Evolutionary conservation across 1,140 invertebrate genomes (phyloP), one percentile per base, ranked within the genome.

Genomic region (Fopius arisanus): DNA sequence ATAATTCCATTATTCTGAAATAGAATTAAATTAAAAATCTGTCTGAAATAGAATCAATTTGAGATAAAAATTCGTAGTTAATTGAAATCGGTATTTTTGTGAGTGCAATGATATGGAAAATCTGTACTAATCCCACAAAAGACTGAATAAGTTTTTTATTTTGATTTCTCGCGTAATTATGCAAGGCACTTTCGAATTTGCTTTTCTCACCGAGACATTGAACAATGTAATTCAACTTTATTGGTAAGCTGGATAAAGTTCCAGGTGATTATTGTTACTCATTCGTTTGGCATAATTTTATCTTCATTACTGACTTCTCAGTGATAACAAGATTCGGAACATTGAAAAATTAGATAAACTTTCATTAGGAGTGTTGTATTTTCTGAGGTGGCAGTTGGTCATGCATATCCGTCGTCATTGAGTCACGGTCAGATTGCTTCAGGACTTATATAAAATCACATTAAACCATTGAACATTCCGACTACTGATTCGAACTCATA

Each of bases 391-490:
- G 54, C n/a, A 62, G 23, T 19, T 19, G 33, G 28, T n/a, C 28
- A 29, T 65, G 29, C 62, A 65, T 65, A 33, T 65, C 28, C 28
- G 28, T 5, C 21, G 54, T 62, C 54, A 62, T 65, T 19, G 62
- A 65, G 29, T 65, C 62, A 65, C 62, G 62, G 62, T 65, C 62
- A 65, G 28, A 4, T 16, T 65, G 16, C 29, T 65, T 16, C 28
- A 65, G n/a, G 23, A 59, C n/a, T 65, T 65, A 29, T n/a, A 16
- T 65, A 65, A 65, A 33, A 33, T 9, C 23, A 48, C 2, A 12
- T 7, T 28, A 19, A 4, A 9, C 23, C 7, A 26, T 26, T 59
- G 54, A 23, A 14, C 54, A 59, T 59, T 59, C 19, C 54, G 3
- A 23, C 12, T 28, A 12, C 23, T 28, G 54, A 23, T 26, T 7